phyloP scores from a whole-genome alignment of 2,888 invertebrate species.

The Coenonympha arcania region DNA sequence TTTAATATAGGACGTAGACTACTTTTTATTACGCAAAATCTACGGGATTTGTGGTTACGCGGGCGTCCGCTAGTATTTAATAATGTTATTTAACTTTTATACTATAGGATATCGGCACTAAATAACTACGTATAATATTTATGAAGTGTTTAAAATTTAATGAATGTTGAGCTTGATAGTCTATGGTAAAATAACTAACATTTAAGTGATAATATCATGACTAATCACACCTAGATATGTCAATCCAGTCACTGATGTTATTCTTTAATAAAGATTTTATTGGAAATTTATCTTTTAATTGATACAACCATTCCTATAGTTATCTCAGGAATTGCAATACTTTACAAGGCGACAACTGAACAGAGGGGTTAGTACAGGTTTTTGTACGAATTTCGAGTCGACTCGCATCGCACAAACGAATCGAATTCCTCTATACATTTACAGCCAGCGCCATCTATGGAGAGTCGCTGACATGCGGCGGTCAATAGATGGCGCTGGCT shows the following conservation, averaged over 20 bases:
- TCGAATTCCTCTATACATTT: no score
- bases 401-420: no score
- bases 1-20: no score
- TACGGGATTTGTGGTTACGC: background rate
- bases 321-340: no score
- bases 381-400: no score
- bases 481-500: no score
- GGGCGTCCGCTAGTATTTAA: background rate
- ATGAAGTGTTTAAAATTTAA: constrained; percentile 27
- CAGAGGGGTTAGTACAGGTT: no score
- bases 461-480: no score
- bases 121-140: constrained; percentile 13
- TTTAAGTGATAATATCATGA: constrained; percentile 12
- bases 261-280: constrained; percentile 28
- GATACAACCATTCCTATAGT: background rate
- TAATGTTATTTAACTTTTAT: constrained; percentile 8
- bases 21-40: background rate
- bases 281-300: constrained; percentile 18
- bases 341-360: no score
- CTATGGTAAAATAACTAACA: constrained; percentile 17
- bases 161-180: constrained; percentile 35
- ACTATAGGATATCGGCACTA: constrained; percentile 28
- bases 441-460: no score
- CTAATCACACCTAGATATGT: constrained; percentile 16
- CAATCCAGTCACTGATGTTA: constrained; percentile 27